Percentiles rank a stretch among this genome's conserved stretches.
phyloP scores from a whole-genome alignment of 2,113 vertebrate species.

The Prunella fulvescens region DNA sequence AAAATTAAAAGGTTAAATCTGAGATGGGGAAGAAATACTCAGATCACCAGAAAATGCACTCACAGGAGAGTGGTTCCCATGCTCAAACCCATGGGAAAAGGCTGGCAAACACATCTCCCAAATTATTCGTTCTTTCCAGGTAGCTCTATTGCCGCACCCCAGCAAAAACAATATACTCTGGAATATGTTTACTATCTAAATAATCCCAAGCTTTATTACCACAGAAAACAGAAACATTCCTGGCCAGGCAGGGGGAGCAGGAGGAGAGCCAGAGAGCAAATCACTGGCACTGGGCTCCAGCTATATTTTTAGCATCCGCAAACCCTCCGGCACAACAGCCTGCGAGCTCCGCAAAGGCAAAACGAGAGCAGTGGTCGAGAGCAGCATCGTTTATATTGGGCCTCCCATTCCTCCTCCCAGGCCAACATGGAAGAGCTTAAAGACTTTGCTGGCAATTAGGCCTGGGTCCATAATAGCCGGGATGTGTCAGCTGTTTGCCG shows the following conservation, averaged over 20 bases:
- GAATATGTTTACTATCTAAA: conserved; percentile 36
- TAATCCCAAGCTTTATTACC: conserved; percentile 64
- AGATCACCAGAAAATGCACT: background rate
- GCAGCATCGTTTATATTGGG: background rate
- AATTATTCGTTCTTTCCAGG: background rate
- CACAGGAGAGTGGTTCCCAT: rapidly evolving
- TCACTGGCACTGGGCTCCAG: conserved; percentile 31
- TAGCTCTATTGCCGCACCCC: background rate
- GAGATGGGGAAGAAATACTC: background rate
- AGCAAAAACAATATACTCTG: background rate
- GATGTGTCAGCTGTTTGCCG: conserved; percentile 83
- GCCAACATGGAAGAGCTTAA: conserved; percentile 66
- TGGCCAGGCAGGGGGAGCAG: background rate
- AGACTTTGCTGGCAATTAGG: conserved; percentile 75
- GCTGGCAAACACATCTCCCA: background rate
- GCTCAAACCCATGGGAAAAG: background rate
- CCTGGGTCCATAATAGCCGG: conserved; percentile 72
- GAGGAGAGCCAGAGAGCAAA: background rate
- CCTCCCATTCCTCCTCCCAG: conserved; percentile 53
- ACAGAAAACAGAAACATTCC: conserved; percentile 69
- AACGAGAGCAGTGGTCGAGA: conserved; percentile 29
- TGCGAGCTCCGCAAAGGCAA: background rate
- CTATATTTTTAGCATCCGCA: conserved; percentile 57
- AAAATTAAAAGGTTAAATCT: background rate
- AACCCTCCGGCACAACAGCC: conserved; percentile 40